phyloP scores from a whole-genome alignment of 2,113 vertebrate species.

The Xiphophorus couchianus region DNA sequence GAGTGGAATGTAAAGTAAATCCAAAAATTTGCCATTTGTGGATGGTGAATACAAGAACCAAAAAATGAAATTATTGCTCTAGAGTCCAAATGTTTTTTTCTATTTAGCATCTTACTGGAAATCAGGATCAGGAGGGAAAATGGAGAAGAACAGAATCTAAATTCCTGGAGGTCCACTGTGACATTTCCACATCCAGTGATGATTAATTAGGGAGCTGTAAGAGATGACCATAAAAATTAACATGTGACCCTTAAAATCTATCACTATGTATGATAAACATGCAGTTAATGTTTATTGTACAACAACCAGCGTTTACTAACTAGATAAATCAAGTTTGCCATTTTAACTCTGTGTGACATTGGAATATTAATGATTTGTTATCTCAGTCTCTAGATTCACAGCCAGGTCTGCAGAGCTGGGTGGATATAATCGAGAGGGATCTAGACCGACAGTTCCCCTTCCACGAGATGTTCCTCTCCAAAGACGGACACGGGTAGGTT shows the following conservation, averaged over 20 bases:
- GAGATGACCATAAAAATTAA: not conserved
- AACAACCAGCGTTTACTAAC: too few relatives aligned
- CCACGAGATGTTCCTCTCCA: conserved; percentile 91
- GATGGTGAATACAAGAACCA: not conserved
- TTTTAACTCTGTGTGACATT: not conserved
- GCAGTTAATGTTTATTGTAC: too few relatives aligned
- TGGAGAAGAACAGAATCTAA: not conserved
- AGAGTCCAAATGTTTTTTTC: not conserved
- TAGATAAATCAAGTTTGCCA: not conserved
- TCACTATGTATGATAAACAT: too few relatives aligned
- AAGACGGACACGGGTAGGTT: conserved; percentile 86
- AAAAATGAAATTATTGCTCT: not conserved
- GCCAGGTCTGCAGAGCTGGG: conserved; percentile 85
- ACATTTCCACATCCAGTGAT: not conserved
- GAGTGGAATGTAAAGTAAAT: not conserved
- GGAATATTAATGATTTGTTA: not conserved
- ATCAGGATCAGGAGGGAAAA: not conserved
- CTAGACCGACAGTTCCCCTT: conserved; percentile 91
- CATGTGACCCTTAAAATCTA: too few relatives aligned
- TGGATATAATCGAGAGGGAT: conserved; percentile 88
- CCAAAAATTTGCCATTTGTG: not conserved
- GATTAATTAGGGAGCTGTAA: not conserved
- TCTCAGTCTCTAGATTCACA: conserved; percentile 74
- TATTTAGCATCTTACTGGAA: not conserved
- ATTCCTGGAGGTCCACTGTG: not conserved